These are phyloP conservation scores for Myxocyprinus asiaticus DNA, from an alignment of 2,113 vertebrate genomes.

Conservation along the genomic window DNA sequence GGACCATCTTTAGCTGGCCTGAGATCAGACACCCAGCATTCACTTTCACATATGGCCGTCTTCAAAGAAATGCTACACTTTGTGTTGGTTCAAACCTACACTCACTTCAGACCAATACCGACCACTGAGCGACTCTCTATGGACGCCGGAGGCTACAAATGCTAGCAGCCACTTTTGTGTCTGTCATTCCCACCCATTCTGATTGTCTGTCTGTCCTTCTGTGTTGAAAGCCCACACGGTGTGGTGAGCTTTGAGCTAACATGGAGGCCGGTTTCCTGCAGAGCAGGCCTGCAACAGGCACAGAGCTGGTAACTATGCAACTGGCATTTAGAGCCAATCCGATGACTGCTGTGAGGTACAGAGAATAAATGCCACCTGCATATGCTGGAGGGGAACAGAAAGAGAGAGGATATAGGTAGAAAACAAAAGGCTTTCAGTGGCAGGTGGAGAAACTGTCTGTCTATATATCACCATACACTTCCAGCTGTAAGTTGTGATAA, in stretches of 20 bases:
- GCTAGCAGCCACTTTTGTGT: conserved; percentile 68
- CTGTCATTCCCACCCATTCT: conserved; percentile 61
- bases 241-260: conserved; percentile 75
- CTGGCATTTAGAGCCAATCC: conserved; percentile 80
- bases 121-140: conserved; percentile 69
- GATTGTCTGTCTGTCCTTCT: conserved; percentile 80
- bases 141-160: conserved; percentile 66
- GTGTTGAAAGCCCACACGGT: conserved; percentile 74
- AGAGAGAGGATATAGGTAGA: conserved; percentile 50
- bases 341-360: conserved; percentile 74
- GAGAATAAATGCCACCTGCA: conserved; percentile 80
- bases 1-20: conserved; percentile 37
- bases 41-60: conserved; percentile 53
- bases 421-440: conserved; percentile 54
- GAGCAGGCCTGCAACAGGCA: conserved; percentile 67
- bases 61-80: conserved; percentile 82
- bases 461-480: conserved; percentile 63
- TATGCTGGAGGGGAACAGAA: conserved; percentile 57
- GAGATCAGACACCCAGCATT: conserved; percentile 34
- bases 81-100: conserved; percentile 72
- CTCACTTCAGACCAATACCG: conserved; percentile 54
- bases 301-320: conserved; percentile 64
- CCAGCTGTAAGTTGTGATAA: conserved; percentile 66
- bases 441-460: conserved; percentile 7
- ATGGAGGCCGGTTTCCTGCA: conserved; percentile 63